A percentile compares a stretch with the other conserved stretches of the same genome.
These are phyloP conservation scores for Netelia melanura DNA, from an alignment of 2,888 invertebrate genomes.

Conservation along the genomic window DNA sequence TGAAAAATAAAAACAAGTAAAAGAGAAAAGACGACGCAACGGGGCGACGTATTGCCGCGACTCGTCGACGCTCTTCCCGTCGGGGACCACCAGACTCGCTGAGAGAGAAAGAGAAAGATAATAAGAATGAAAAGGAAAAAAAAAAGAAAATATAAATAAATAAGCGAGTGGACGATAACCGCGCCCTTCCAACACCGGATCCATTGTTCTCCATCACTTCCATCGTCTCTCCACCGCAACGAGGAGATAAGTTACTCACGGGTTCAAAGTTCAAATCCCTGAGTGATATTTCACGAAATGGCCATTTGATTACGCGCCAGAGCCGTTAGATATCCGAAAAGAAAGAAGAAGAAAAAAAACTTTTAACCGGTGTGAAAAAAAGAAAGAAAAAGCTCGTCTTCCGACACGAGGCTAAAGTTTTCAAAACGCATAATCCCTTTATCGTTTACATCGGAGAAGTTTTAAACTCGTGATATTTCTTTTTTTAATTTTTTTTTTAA, in stretches of 20 bases:
- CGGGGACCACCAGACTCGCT: slow-evolving; percentile 16
- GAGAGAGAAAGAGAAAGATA: slow-evolving; percentile 2
- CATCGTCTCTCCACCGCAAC: slow-evolving; percentile 34
- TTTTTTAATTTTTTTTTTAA: not conserved
- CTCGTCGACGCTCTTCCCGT: slow-evolving; percentile 43
- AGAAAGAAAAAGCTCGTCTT: not conserved
- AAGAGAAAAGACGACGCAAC: slow-evolving; percentile 11
- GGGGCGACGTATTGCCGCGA: slow-evolving; percentile 52
- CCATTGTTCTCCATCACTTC: slow-evolving; percentile 60
- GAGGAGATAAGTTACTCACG: slow-evolving; percentile 43
- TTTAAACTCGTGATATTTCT: not conserved
- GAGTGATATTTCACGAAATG: slow-evolving; percentile 13
- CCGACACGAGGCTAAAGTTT: not conserved
- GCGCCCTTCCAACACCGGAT: slow-evolving; percentile 54
- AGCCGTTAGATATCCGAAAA: not conserved
- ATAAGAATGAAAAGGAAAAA: not conserved
- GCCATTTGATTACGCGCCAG: slow-evolving; percentile 9
- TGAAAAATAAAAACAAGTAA: slow-evolving; percentile 7
- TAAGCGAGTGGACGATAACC: slow-evolving; percentile 29
- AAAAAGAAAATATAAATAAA: not conserved
- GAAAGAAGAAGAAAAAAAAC: too few species aligned
- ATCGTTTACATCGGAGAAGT: not conserved
- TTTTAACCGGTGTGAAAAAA: not conserved
- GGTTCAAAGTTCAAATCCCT: slow-evolving; percentile 58
- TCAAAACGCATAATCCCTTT: not conserved